Evolutionary conservation across 2,113 vertebrate species (phyloP).

Genomic region (Oenanthe oenanthe): DNA sequence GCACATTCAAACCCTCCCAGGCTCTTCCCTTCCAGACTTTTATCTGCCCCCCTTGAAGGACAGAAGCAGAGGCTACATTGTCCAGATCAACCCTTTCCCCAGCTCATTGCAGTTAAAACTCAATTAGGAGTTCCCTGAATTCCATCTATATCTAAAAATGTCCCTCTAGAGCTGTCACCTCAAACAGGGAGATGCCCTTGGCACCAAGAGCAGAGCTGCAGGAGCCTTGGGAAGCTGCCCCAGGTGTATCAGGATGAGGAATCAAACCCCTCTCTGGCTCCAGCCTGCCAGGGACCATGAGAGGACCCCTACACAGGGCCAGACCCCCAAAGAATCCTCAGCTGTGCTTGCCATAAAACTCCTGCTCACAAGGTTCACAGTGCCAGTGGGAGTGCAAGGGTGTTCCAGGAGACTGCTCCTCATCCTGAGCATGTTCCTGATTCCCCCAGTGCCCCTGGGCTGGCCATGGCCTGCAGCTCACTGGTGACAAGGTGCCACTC

Average conservation of each 20-base stretch:
- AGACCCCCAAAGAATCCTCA: not conserved
- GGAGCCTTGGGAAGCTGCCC: not conserved
- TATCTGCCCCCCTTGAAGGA: not conserved
- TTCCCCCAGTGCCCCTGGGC: not conserved
- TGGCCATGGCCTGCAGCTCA: not conserved
- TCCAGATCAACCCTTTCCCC: not conserved
- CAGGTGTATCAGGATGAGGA: not conserved
- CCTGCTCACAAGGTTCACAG: not conserved
- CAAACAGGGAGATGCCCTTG: not conserved
- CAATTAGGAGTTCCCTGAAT: not conserved
- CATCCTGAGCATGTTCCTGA: rapidly evolving
- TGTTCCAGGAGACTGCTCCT: not conserved
- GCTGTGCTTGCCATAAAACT: rapidly evolving
- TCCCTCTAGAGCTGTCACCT: not conserved
- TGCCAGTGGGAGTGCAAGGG: not conserved
- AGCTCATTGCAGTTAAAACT: not conserved
- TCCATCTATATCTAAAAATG: not conserved
- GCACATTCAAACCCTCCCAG: not conserved
- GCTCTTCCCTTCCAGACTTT: not conserved
- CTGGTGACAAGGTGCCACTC: not conserved
- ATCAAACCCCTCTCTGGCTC: not conserved
- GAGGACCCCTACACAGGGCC: no score
- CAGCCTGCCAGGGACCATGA: not conserved
- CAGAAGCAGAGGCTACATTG: not conserved
- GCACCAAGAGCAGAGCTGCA: no score